Base-by-base conservation (phyloP, 2,797 vertebrate species). In the Siniperca obscura region DNA sequence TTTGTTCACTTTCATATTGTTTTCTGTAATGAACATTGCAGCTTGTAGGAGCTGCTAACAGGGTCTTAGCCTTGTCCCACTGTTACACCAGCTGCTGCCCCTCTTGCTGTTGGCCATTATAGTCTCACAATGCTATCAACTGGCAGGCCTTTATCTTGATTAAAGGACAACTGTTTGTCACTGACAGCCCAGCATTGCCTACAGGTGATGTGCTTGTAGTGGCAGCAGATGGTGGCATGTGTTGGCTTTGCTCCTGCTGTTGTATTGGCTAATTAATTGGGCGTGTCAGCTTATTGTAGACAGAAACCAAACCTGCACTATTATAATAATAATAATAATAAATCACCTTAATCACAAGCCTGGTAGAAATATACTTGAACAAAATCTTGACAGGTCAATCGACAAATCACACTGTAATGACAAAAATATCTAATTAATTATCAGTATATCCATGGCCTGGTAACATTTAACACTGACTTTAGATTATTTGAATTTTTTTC, bases 121-220 rank as follows among this genome's bases (percentile, higher is more conserved):
- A 5, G 40, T 70, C 52, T 80, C 81, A 71, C 59, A 25, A 56
- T 71, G 60, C 86, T 36, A 67, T 79, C 86, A 76, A 81, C 78
- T 82, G 76, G 70, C 70, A 65, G 76, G 61, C 57, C 76, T 85
- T 86, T 65, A 82, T 74, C 73, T 85, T 80, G 64, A 86, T 85
- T 76, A 83, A 74, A 89, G 73, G 76, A 69, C 74, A 68, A 80
- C 42, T 60, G 61, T 69, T 82, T 65, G 12, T 66, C 62, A 17
- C 50, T 73, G 79, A 83, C 79, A 78, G 80, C 72, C 25, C 27
- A 27, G 57, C 27, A 0, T 66, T 70, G 84, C 80, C 86, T 70
- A 76, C 78, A 88, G 84, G 80, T 85, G 70, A 78, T 50, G 55
- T n/a, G 70, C 70, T 75, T 22, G 69, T 53, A 36, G 30, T 53